Evolutionary conservation across 1,140 invertebrate species (phyloP).

Genomic region (Bilobella aurantiaca): DNA sequence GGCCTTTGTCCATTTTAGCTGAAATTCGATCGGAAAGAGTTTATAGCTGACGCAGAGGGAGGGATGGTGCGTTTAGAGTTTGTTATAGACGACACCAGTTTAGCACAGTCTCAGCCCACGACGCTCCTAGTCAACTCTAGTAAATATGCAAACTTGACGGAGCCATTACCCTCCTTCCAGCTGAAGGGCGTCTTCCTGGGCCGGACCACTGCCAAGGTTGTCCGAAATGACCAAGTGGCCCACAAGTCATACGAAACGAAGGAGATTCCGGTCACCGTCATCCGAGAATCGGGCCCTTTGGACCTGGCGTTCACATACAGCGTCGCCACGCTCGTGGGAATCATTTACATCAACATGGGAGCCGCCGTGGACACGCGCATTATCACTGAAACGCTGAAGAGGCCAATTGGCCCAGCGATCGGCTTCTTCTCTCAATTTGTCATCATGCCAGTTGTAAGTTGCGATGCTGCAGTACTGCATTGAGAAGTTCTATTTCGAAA

Average conservation of each 20-base stretch:
- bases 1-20: constrained; percentile 23
- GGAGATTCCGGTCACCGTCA: constrained; percentile 48
- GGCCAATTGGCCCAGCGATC: constrained; percentile 71
- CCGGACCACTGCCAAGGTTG: constrained; percentile 41
- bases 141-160: background rate
- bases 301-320: constrained; percentile 67
- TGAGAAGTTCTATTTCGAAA: background rate
- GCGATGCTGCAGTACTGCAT: constrained; percentile 1
- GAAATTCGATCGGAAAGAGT: constrained; percentile 12
- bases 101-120: constrained; percentile 22
- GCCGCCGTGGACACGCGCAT: constrained; percentile 71
- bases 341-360: constrained; percentile 88
- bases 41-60: background rate
- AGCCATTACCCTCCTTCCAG: constrained; percentile 40
- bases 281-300: constrained; percentile 51
- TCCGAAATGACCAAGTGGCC: constrained; percentile 28
- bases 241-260: background rate
- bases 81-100: constrained; percentile 26
- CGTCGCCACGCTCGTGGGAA: constrained; percentile 63
- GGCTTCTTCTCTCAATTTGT: constrained; percentile 74
- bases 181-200: constrained; percentile 54
- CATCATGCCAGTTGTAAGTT: constrained; percentile 75
- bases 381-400: constrained; percentile 56
- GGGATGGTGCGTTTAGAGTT: constrained; percentile 24
- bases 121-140: background rate